Conservation (phyloP, 2,888 invertebrate species). For the Drosophila kuntzei region DNA sequence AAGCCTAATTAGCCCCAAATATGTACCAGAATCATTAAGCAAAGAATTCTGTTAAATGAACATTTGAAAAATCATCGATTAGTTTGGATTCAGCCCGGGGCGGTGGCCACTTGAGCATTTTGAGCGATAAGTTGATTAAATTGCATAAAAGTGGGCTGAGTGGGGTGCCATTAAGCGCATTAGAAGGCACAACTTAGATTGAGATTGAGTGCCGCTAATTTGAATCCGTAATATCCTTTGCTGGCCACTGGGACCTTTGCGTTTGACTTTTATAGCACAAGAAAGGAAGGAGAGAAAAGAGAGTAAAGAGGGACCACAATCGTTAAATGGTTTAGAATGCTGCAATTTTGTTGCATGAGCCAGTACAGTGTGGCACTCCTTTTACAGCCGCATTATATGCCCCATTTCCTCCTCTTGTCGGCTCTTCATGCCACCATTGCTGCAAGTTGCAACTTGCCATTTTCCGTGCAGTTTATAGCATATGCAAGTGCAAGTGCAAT, state of each 20-base stretch:
- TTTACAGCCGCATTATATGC: conserved; percentile 63
- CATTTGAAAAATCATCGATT: conserved; percentile 68
- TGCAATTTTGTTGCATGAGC: conserved; percentile 70
- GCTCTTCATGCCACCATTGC: conserved; percentile 8
- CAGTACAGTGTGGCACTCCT: conserved; percentile 30
- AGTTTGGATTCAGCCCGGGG: conserved; percentile 35
- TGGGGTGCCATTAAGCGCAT: conserved; percentile 65
- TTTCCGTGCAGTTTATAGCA: conserved; percentile 13
- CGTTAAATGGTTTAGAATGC: conserved; percentile 51
- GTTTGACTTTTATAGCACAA: conserved; percentile 17
- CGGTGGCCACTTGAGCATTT: conserved; percentile 50
- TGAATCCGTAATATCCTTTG: conserved; percentile 75
- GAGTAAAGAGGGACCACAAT: neutral
- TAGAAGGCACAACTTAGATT: conserved; percentile 72
- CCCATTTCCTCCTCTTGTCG: conserved; percentile 23
- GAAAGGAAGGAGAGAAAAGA: neutral
- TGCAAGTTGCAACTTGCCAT: neutral
- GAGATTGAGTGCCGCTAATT: conserved; percentile 80
- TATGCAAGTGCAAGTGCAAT: conserved; percentile 2
- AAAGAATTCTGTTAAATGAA: conserved; percentile 55
- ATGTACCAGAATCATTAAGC: conserved; percentile 56
- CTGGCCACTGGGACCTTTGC: conserved; percentile 21
- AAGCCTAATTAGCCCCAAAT: conserved; percentile 65
- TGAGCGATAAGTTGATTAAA: conserved; percentile 77
- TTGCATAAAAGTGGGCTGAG: conserved; percentile 57